Evolutionary conservation across 2,113 vertebrate species (phyloP), one percentile per base, ranked within the genome.

Genomic region (Romanogobio albipinnatus): DNA sequence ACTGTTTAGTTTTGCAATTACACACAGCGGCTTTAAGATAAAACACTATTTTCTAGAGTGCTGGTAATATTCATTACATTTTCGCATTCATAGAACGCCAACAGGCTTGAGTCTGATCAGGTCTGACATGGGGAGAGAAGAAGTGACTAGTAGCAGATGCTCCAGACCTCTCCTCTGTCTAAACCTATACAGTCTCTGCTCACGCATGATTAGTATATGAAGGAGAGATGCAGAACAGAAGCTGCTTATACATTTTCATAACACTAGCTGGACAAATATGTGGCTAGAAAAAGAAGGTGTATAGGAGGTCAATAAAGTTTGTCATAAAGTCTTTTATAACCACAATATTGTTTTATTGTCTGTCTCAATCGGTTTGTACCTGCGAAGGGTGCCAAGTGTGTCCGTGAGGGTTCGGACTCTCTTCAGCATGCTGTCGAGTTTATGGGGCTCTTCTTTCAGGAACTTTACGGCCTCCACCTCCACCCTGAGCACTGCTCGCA

Each of bases 391-490:
- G 61, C 96, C 96, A 43, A 99, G 96, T 56, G 92, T 81, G 29
- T 98, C 97, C 0, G 97, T 98, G 94, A 99, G 95, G 91, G 92
- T 94, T 83, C 96, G 96, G 88, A 98, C 96, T 19, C 98, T 94
- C 89, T 97, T 99, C 90, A 98, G 91, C 89, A 99, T 96, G 86
- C 96, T 97, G 94, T 99, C 98, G 84, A 99, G 93, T 90, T 98
- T 96, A 91, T 99, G 97, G 0, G 98, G 98, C 49, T 99, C 98
- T 87, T 99, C 98, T 92, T 99, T 99, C 26, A 99, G 93, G 89
- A 99, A 99, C 86, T 97, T 96, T 56, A 99, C 97, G 0, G 98
- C 98, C 86, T 99, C 97, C 2, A 99, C 98, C 83, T 99, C 98
- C 4, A 98, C 95, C 76, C 97, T 93, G 70, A 99, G 95, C 80